Base-by-base conservation (phyloP, 2,888 invertebrate species). In the Melinopterus prodromus region DNA sequence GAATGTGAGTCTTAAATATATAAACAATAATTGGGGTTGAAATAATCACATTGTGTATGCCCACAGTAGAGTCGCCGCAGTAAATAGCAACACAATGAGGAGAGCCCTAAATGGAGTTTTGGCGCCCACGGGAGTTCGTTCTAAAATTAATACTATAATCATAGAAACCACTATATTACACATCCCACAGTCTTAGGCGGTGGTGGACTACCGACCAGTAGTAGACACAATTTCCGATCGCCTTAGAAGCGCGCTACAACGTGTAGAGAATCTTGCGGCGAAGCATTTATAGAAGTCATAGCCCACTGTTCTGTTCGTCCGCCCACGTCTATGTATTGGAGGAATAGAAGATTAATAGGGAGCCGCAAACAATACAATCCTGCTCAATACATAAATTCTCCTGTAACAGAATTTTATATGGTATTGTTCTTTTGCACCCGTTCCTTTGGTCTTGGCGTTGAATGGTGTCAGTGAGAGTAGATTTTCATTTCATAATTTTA, bases 271-370 rank as follows among this genome's bases (percentile, higher is more conserved):
- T 53, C 53, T 53, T 53, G 53, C 53, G 53, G 53, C 53, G 53
- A 53, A 80, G 78, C 80, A 76, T 80, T 80, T 81, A 82, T 80
- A 80, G 81, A 82, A 83, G 83, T 80, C 80, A 83, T 83, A 82
- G 83, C 83, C 83, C 83, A 83, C 83, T 81, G 83, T 83, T 82
- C 53, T 53, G 53, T 82, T 81, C 82, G 80, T 81, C 80, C 83
- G 81, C 83, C 83, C 80, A 83, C 83, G 79, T 78, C 78, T 80
- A 82, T 83, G 53, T 0, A 53, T 53, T 53, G 53, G 78, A 83
- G 82, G 71, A 81, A 82, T 81, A 80, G 77, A 81, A 83, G 83
- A 83, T 83, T 83, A 83, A 83, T 83, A 82, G 82, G 79, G 79
- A 77, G 78, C 76, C 80, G 82, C 82, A 82, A 83, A 80, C 80